Evolutionary conservation across 2,797 vertebrate genomes (phyloP).

Genomic region (Synanceia verrucosa): DNA sequence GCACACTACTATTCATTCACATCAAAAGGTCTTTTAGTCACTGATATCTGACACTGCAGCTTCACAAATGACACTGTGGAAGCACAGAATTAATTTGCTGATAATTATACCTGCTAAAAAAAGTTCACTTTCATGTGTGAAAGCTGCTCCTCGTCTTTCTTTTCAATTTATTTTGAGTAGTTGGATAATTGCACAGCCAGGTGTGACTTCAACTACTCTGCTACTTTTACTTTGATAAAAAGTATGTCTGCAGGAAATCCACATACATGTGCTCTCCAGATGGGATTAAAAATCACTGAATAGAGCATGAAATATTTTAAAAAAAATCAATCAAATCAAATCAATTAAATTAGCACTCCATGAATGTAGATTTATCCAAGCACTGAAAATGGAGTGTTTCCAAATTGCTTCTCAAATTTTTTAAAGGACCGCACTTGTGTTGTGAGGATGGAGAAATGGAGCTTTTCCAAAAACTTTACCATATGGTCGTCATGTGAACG

Average conservation of each 20-base stretch:
- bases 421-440: not conserved
- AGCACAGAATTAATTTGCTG: not conserved
- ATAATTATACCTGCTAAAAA: too few relatives aligned
- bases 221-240: too few relatives aligned
- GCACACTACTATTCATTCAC: not conserved
- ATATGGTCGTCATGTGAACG: constrained; percentile 16
- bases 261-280: constrained; percentile 26
- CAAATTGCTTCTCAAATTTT: constrained; percentile 10
- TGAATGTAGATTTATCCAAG: constrained; percentile 32
- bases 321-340: constrained; percentile 26
- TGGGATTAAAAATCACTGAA: constrained; percentile 46
- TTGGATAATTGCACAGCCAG: not conserved
- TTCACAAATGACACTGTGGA: not conserved
- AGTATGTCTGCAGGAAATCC: not conserved
- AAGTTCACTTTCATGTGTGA: too few relatives aligned
- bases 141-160: too few relatives aligned
- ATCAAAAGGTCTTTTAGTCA: not conserved
- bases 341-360: constrained; percentile 38
- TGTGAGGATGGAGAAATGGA: not conserved
- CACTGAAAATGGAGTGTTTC: constrained; percentile 21
- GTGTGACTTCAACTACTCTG: not conserved
- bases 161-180: not conserved
- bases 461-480: not conserved
- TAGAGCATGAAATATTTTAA: constrained; percentile 25
- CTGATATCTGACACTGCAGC: not conserved